phyloP scores from a whole-genome alignment of 2,113 vertebrate genomes.

The Chlamydotis undulata region DNA sequence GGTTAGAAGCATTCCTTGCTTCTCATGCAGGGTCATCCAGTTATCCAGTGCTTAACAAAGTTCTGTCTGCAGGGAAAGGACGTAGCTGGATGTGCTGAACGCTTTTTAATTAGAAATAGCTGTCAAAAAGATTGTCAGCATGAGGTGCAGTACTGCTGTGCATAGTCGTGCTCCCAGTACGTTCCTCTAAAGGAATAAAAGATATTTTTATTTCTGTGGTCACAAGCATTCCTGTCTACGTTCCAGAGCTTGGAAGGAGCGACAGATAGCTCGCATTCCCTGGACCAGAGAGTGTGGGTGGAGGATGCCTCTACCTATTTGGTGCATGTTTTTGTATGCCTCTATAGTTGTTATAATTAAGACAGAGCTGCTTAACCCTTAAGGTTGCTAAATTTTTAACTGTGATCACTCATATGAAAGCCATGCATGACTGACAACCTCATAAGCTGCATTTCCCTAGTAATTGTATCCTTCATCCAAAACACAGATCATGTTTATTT shows the following conservation, averaged over 20 bases:
- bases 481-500: not conserved
- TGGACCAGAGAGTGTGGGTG: not conserved
- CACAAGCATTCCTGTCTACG: not conserved
- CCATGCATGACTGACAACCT: not conserved
- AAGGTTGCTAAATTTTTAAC: not conserved
- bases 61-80: not conserved
- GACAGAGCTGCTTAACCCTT: not conserved
- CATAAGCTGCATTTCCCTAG: not conserved
- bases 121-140: not conserved
- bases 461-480: not conserved
- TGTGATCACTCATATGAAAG: not conserved
- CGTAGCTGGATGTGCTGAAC: not conserved
- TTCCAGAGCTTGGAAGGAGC: conserved; percentile 1
- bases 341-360: not conserved
- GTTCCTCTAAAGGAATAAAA: conserved; percentile 27
- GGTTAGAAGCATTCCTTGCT: not conserved
- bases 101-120: not conserved
- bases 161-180: not conserved
- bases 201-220: conserved; percentile 43
- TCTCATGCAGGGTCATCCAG: not conserved
- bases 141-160: not conserved
- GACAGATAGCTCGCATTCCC: not conserved
- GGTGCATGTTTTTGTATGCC: not conserved
- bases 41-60: not conserved
- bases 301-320: conserved; percentile 18